Conservation (phyloP, 2,888 invertebrate genomes). For the Hypolimnas misippus region DNA sequence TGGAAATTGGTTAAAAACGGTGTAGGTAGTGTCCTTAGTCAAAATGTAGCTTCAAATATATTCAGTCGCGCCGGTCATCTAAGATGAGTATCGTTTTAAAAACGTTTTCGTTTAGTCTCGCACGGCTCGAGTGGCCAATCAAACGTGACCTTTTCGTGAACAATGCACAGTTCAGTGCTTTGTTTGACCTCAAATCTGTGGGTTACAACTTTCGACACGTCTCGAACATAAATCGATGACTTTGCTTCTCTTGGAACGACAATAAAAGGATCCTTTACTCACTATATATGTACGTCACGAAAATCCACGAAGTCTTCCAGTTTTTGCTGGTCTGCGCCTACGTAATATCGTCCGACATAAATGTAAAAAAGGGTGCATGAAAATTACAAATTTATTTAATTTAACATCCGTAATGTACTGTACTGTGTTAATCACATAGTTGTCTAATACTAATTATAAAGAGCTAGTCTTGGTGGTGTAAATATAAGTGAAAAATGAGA, state of each 20-base stretch:
- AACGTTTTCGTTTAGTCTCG: slow-evolving; percentile 40
- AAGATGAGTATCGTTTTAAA: slow-evolving; percentile 26
- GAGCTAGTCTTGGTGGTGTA: neutral
- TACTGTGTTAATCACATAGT: too few species aligned
- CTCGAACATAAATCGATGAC: slow-evolving; percentile 41
- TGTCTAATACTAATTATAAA: neutral
- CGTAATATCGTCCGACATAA: too few species aligned
- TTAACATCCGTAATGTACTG: too few species aligned
- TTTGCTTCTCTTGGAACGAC: slow-evolving; percentile 32
- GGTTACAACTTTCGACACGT: slow-evolving; percentile 64
- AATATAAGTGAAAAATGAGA: slow-evolving; percentile 2
- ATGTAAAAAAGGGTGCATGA: too few species aligned
- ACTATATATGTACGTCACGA: slow-evolving; percentile 30
- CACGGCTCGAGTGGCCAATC: slow-evolving; percentile 42
- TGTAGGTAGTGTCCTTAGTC: neutral
- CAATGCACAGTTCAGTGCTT: slow-evolving; percentile 58
- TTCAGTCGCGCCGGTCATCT: neutral
- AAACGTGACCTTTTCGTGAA: slow-evolving; percentile 55
- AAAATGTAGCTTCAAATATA: neutral
- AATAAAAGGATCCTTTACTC: slow-evolving; percentile 31
- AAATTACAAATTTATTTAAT: too few species aligned
- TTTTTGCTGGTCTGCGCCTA: too few species aligned
- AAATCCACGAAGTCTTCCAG: neutral
- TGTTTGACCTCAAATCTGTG: slow-evolving; percentile 54
- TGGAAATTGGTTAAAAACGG: neutral